Base-by-base conservation (phyloP, 1,140 invertebrate genomes). In the Fopius arisanus region DNA sequence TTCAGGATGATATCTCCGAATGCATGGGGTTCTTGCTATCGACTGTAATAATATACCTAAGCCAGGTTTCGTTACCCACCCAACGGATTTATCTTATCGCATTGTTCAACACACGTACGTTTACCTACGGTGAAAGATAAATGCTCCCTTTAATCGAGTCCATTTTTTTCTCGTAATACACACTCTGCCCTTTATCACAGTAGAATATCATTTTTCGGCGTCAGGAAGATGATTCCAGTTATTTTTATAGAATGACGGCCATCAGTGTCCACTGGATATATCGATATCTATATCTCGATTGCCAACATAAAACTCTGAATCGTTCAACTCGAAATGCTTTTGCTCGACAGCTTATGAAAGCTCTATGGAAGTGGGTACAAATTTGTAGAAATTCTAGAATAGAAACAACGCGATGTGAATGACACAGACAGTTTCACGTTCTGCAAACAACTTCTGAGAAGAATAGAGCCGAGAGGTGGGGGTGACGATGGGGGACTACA, bases 41-140 rank as follows among this genome's bases (percentile, higher is more conserved):
- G 29, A 14, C 6, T 65, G 62, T 65, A 65, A 65, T 65, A 65
- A 65, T 65, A 65, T 33, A 31, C 28, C 28, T 65, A 65, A 65
- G 9, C 28, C 14, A 29, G 3, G 5, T 65, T 19, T 65, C 26
- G 16, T 19, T 31, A 16, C 62, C 33, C 62, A 65, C 28, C 28
- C 62, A 65, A 19, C n/a, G 9, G n/a, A 19, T 33, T 59, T 65
- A 65, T 65, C 29, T 65, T 65, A 65, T 65, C 62, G 28, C 29
- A 33, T 65, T 31, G 26, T 65, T 65, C 28, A 19, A 65, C 54
- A 59, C 12, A 59, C 54, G 21, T 16, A 0, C 29, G 10, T 29
- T 65, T 16, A 33, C 29, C 62, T 65, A 65, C 14, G 16, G 3
- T 2, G 4, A 6, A 2, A 62, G 62, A 65, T 33, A 65, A 65